phyloP scores from a whole-genome alignment of 2,113 vertebrate genomes.

The Nothocercus julius region DNA sequence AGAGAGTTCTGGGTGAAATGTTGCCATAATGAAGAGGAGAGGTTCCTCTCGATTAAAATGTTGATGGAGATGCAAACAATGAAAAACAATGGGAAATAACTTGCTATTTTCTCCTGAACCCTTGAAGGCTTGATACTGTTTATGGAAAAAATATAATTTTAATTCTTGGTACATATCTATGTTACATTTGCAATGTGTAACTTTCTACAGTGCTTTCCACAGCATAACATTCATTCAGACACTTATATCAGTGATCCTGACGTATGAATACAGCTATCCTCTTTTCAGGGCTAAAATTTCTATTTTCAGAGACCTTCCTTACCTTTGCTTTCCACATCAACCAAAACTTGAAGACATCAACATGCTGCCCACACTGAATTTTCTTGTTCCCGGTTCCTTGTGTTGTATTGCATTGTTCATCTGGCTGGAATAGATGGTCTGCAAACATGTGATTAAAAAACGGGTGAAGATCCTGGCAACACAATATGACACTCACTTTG shows the following conservation, averaged over 20 bases:
- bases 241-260: background rate
- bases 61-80: background rate
- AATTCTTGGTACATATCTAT: background rate
- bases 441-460: constrained; percentile 72
- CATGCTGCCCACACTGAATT: constrained; percentile 75
- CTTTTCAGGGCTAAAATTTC: background rate
- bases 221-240: background rate
- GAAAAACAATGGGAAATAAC: background rate
- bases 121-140: background rate
- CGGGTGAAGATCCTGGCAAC: constrained; percentile 69
- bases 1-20: background rate
- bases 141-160: background rate
- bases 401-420: constrained; percentile 75
- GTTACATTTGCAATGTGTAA: background rate
- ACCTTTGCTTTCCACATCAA: constrained; percentile 82
- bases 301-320: background rate
- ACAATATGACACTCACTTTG: background rate
- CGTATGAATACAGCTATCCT: background rate
- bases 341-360: constrained; percentile 78
- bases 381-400: constrained; percentile 77
- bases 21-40: background rate
- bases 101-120: background rate
- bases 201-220: background rate
- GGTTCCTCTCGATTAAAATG: background rate
- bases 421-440: constrained; percentile 78